Evolutionary conservation across 2,888 invertebrate genomes (phyloP).

Genomic region (Argyra leucocephala): DNA sequence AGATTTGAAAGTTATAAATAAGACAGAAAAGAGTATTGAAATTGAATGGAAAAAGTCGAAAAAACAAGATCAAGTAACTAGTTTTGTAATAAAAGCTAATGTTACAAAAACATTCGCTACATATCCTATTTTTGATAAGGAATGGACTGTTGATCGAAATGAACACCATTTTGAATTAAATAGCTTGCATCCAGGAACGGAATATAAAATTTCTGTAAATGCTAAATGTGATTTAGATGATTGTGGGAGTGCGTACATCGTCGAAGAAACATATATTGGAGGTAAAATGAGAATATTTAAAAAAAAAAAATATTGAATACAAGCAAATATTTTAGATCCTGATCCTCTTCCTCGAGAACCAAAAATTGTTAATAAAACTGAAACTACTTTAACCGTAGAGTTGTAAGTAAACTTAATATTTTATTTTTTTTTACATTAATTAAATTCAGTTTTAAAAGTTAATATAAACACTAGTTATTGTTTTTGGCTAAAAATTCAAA

Average conservation of each 20-base stretch:
- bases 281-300: conserved; percentile 13
- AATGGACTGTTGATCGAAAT: conserved; percentile 52
- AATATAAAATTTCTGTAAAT: conserved; percentile 62
- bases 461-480: no score
- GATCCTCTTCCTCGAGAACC: conserved; percentile 64
- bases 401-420: conserved; percentile 39
- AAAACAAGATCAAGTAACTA: conserved; percentile 46
- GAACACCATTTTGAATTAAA: conserved; percentile 51
- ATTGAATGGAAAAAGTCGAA: conserved; percentile 52
- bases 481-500: no score
- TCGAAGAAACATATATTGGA: conserved; percentile 62
- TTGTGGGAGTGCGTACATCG: conserved; percentile 50
- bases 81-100: conserved; percentile 49
- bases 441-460: no score
- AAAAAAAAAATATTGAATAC: neutral
- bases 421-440: no score
- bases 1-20: conserved; percentile 49
- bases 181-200: conserved; percentile 63
- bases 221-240: conserved; percentile 52
- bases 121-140: conserved; percentile 43
- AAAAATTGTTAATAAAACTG: conserved; percentile 51
- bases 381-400: conserved; percentile 55
- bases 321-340: conserved; percentile 40
- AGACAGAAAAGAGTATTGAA: conserved; percentile 54
- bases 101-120: conserved; percentile 52